phyloP scores from a whole-genome alignment of 2,797 vertebrate genomes.

The Lateolabrax maculatus region DNA sequence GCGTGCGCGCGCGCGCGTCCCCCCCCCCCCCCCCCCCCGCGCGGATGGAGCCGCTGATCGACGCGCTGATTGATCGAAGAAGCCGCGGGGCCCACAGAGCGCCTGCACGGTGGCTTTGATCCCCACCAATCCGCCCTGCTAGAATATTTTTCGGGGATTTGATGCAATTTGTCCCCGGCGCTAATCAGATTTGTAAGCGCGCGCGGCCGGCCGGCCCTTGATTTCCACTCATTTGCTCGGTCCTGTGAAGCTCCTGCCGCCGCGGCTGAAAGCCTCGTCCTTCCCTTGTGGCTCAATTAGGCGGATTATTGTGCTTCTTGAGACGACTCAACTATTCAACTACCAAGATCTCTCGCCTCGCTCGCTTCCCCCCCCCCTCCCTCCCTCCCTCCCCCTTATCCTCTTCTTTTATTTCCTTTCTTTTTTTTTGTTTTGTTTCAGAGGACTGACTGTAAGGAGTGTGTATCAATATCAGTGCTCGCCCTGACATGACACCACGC shows the following conservation, averaged over 20 bases:
- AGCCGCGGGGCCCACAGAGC: constrained; percentile 70
- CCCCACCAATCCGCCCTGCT: constrained; percentile 68
- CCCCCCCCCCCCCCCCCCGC: too few species aligned
- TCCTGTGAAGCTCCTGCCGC: constrained; percentile 81
- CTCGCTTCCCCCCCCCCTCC: constrained; percentile 40
- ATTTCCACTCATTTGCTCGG: constrained; percentile 75
- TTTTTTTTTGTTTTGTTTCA: constrained; percentile 29
- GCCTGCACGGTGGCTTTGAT: constrained; percentile 78
- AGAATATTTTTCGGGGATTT: constrained; percentile 81
- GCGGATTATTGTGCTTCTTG: constrained; percentile 95
- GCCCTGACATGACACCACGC: constrained; percentile 69
- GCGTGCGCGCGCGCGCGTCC: constrained; percentile 1
- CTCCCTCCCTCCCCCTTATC: constrained; percentile 8
- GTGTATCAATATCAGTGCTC: constrained; percentile 61
- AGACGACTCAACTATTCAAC: constrained; percentile 89
- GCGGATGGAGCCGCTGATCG: constrained; percentile 49
- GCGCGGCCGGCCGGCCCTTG: constrained; percentile 68
- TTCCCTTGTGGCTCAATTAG: constrained; percentile 98
- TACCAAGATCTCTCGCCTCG: constrained; percentile 70
- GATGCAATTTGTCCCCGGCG: constrained; percentile 85
- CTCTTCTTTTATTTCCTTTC: neutral
- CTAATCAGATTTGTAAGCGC: constrained; percentile 86
- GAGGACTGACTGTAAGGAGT: constrained; percentile 55
- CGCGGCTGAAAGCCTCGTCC: constrained; percentile 85
- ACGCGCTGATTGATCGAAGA: constrained; percentile 63